Evolutionary conservation across 2,797 vertebrate genomes (phyloP).

Genomic region (Propithecus deckenii): DNA sequence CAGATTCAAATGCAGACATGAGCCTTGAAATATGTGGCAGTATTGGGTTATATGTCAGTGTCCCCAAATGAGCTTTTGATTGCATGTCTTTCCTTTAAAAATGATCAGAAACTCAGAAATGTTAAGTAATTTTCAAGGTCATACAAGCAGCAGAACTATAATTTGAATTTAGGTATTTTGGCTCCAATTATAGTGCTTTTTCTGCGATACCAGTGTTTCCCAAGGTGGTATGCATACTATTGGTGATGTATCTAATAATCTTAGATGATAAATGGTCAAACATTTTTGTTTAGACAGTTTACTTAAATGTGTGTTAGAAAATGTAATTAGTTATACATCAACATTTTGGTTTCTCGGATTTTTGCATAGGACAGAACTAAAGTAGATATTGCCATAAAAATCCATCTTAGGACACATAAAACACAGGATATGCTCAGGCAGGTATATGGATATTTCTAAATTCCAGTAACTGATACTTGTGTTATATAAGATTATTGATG

Average conservation of each 20-base stretch:
- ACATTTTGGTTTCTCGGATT: conserved; percentile 12
- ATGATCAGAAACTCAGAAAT: background rate
- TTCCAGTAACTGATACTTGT: background rate
- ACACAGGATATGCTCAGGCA: background rate
- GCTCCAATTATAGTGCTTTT: background rate
- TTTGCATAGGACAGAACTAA: background rate
- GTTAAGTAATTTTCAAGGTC: background rate
- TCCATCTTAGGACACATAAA: background rate
- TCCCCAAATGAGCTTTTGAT: background rate
- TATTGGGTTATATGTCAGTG: background rate
- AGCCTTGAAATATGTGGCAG: background rate
- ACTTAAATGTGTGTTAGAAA: background rate
- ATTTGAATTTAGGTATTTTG: background rate
- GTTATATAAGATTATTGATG: conserved; percentile 6
- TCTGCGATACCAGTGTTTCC: background rate
- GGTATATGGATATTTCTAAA: background rate
- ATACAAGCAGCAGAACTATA: background rate
- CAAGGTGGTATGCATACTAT: background rate
- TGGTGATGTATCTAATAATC: background rate
- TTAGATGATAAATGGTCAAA: background rate
- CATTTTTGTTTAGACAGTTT: background rate
- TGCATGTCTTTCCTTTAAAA: background rate
- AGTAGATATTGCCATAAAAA: background rate
- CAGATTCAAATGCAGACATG: background rate
- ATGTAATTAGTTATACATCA: background rate